Percentiles rank a stretch among this genome's conserved stretches.
phyloP scores from a whole-genome alignment of 2,113 vertebrate species.

The Bungarus multicinctus region DNA sequence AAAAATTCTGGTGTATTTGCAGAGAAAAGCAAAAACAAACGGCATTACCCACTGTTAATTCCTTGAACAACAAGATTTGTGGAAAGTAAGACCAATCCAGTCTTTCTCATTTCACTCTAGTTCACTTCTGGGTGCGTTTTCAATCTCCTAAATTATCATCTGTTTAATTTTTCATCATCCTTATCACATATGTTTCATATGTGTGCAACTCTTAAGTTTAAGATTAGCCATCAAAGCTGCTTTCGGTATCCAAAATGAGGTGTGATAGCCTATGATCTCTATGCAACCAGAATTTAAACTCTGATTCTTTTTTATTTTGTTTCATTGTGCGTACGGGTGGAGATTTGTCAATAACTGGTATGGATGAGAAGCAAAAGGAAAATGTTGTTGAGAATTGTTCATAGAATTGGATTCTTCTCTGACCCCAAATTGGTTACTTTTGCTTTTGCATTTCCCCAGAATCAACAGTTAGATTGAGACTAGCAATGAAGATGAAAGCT shows the following conservation, averaged over 20 bases:
- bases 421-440: background rate
- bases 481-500: background rate
- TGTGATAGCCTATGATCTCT: background rate
- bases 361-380: background rate
- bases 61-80: background rate
- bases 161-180: accelerated
- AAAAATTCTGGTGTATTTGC: background rate
- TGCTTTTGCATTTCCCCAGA: background rate
- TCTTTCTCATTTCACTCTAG: background rate
- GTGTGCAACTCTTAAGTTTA: background rate
- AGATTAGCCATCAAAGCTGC: background rate
- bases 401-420: background rate
- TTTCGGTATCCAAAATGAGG: background rate
- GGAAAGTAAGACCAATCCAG: slow-evolving; percentile 20
- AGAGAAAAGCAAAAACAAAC: background rate
- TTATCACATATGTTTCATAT: background rate
- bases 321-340: background rate
- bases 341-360: background rate
- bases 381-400: background rate
- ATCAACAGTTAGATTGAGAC: background rate
- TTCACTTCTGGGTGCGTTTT: background rate
- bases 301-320: background rate
- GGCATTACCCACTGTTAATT: background rate
- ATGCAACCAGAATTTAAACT: background rate
- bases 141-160: background rate